A percentile compares a stretch with the other conserved stretches of the same genome.
Conservation (phyloP, 1,140 invertebrate genomes). For the Bombus impatiens region DNA sequence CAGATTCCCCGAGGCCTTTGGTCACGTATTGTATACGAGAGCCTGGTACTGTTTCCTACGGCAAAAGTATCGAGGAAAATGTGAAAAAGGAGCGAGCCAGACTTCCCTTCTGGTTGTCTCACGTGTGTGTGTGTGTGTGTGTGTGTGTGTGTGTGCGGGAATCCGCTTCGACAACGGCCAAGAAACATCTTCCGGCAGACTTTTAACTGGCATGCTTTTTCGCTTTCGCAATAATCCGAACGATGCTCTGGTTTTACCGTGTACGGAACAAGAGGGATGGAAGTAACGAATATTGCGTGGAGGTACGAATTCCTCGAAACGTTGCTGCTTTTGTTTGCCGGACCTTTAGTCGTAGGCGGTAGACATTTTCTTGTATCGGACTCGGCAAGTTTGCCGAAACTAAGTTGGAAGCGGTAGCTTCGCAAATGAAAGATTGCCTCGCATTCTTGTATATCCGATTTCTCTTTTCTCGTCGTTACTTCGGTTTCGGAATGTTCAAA, state of each 20-base stretch:
- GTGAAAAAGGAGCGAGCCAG: conserved; percentile 20
- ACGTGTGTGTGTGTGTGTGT: not conserved
- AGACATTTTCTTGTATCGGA: not conserved
- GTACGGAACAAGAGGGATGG: not conserved
- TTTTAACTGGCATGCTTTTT: conserved; percentile 9
- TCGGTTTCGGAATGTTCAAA: not conserved
- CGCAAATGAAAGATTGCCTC: not conserved
- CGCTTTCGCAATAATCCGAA: conserved; percentile 8
- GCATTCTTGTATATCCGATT: not conserved
- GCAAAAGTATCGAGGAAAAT: conserved; percentile 19
- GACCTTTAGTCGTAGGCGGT: not conserved
- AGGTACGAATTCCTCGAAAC: not conserved
- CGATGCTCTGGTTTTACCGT: not conserved
- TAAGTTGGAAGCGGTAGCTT: not conserved
- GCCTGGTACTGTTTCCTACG: conserved; percentile 7
- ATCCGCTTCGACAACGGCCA: not conserved
- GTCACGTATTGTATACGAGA: conserved; percentile 4
- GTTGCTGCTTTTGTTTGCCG: not conserved
- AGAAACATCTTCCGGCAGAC: not conserved
- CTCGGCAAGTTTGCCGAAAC: not conserved
- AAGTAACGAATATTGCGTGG: conserved; percentile 1
- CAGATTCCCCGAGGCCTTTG: conserved; percentile 20
- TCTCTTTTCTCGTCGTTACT: not conserved
- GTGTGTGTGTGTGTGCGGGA: not conserved
- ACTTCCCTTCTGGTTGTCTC: not conserved